Conservation (phyloP, 2,797 vertebrate species). For the Poeciliopsis gracilis region DNA sequence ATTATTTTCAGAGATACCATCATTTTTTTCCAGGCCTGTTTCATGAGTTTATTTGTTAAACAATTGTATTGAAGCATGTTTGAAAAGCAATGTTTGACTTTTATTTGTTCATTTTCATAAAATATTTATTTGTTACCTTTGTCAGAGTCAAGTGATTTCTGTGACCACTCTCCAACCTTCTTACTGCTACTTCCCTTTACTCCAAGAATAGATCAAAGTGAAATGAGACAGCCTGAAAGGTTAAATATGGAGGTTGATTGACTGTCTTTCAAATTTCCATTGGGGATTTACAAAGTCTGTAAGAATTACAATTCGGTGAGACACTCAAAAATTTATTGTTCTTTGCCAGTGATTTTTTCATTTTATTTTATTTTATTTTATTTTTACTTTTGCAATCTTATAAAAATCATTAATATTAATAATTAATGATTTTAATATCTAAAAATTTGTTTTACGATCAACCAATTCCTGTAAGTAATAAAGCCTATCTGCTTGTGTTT, state of each 20-base stretch:
- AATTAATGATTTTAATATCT: too few relatives aligned
- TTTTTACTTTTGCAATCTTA: not conserved
- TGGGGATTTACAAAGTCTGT: not conserved
- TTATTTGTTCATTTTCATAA: too few relatives aligned
- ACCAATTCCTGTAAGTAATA: not conserved
- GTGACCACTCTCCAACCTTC: not conserved
- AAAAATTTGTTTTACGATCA: not conserved
- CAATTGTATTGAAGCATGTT: too few relatives aligned
- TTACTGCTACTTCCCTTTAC: conserved; percentile 1
- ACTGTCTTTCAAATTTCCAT: conserved; percentile 1
- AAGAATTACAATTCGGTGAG: too few relatives aligned
- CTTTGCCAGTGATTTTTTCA: not conserved
- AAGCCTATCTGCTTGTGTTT: conserved; percentile 7
- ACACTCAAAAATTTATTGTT: not conserved
- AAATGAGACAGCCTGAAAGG: conserved; percentile 50
- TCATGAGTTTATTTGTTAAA: too few relatives aligned
- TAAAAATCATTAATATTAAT: too few relatives aligned
- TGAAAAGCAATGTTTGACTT: too few relatives aligned
- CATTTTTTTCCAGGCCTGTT: too few relatives aligned
- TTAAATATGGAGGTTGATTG: conserved; percentile 25
- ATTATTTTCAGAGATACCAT: too few relatives aligned
- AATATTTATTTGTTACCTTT: too few relatives aligned
- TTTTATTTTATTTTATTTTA: too few relatives aligned
- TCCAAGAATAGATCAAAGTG: conserved; percentile 51
- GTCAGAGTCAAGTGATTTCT: too few relatives aligned